Evolutionary conservation across 1,140 invertebrate genomes (phyloP), one percentile per base, ranked within the genome.

Genomic region (Saccostrea echinata): DNA sequence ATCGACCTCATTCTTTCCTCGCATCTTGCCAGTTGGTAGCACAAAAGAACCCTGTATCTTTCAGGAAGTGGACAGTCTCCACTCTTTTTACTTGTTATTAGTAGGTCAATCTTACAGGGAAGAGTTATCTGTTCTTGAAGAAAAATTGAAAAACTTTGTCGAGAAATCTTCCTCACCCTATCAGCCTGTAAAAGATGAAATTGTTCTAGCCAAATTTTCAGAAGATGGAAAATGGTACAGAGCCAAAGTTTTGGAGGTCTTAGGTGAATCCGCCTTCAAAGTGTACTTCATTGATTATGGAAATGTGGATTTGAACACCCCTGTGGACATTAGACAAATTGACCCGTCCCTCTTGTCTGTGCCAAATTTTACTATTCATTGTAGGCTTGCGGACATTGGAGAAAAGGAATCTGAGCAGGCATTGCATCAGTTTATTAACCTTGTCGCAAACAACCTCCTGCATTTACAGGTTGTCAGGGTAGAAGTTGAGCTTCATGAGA

Each of bases 211-310:
- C n/a, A 87, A 87, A 33, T 90, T 88, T 81, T 57, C 84, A 13
- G 64, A 9, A 51, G 88, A 90, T 27, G 51, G 35, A 27, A 12
- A 53, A 12, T 91, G 90, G 89, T 90, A 88, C 33, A 55, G 90
- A 27, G 89, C 87, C n/a, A 83, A 84, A 83, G 89, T 91, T 1
- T 13, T 76, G 35, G 86, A 90, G 84, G 61, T 82, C 80, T 35
- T 86, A 87, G 6, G 16, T 35, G 33, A 86, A 88, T 12, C 24
- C 35, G 11, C 30, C 24, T 64, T 64, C 13, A 82, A 13, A 61
- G 86, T 90, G 4, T 55, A 53, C 12, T 91, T 88, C 86, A 80
- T 91, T 33, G 90, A 91, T 86, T 91, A 88, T 68, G 90, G 90
- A 33, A 91, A 91, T 57, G 51, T 52, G 76, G 88, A 86, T 1